These are phyloP conservation scores for Sinosuthora webbiana DNA, from an alignment of 2,113 vertebrate genomes.

Conservation along the genomic window DNA sequence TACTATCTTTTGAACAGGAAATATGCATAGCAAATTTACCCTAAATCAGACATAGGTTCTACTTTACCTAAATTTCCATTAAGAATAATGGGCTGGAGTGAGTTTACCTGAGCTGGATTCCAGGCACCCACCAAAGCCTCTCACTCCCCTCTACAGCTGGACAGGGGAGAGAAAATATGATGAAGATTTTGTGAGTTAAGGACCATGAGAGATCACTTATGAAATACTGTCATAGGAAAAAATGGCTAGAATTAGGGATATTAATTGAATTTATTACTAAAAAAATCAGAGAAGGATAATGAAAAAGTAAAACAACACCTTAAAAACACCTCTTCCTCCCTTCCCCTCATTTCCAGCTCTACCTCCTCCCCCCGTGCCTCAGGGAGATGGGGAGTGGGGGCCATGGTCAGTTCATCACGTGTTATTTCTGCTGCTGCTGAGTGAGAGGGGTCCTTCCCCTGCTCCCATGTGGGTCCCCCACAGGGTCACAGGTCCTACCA, in stretches of 20 bases:
- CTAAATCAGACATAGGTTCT: background rate
- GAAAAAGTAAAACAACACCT: background rate
- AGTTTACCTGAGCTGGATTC: background rate
- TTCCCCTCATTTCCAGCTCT: background rate
- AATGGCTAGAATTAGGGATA: background rate
- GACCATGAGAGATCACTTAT: background rate
- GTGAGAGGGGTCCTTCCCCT: background rate
- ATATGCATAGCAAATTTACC: background rate
- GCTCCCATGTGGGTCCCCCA: background rate
- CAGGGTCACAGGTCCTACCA: background rate
- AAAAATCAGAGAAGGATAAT: background rate
- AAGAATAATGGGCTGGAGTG: background rate
- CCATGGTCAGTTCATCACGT: fast-evolving
- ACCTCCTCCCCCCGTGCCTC: background rate
- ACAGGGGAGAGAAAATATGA: background rate
- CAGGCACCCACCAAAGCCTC: background rate
- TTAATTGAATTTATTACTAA: background rate
- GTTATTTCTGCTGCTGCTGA: background rate
- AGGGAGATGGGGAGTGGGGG: background rate
- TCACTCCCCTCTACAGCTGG: too few relatives aligned
- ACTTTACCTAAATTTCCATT: background rate
- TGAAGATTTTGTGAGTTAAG: background rate
- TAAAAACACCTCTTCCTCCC: background rate
- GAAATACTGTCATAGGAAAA: fast-evolving
- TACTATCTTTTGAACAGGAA: background rate